Base-by-base conservation (phyloP, 2,113 vertebrate genomes). In the Glaucidium brasilianum region DNA sequence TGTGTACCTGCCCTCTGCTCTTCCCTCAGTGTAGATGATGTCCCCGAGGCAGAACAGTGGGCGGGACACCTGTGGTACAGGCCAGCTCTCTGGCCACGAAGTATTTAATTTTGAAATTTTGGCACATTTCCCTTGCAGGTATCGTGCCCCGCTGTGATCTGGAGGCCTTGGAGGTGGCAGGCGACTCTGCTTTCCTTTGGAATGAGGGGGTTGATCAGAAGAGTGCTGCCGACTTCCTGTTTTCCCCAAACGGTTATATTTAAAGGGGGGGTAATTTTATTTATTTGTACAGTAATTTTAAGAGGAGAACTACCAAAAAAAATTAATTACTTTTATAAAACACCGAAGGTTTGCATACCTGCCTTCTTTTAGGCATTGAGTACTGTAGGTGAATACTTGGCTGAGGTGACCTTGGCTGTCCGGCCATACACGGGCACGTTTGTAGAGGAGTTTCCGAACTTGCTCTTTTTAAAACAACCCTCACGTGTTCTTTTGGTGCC, bases 211-310 rank as follows among this genome's bases (percentile, higher is more conserved):
- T 23, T 7, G 1, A 49, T 9, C 16, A 12, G 52, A 37, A 59
- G 39, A 62, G 18, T 1, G 0, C 27, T 18, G 29, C 35, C 2
- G 0, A 35, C 84, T 66, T 58, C 66, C 75, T 1, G 15, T 43
- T 39, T 41, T 32, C 62, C 71, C 71, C 2, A 0, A 56, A 67
- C 0, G 49, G 93, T 93, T 95, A 5, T 95, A 84, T 93, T 89
- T 83, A 92, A 95, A 87, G 1, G 23, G 77, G 89, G 60, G 22
- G 15, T 30, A 29, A 30, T 11, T 78, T 91, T 76, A 96, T 95
- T 96, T 93, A 96, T 96, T 96, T 96, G 93, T 95, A 95, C 81
- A 95, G 95, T 92, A 92, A 94, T 45, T 90, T 63, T 84, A 92
- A 93, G 60, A 83, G n/a, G 29, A 85, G 32, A 91, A 25, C 64